Conservation (phyloP, 1,140 invertebrate genomes). For the Papilio dardanus region DNA sequence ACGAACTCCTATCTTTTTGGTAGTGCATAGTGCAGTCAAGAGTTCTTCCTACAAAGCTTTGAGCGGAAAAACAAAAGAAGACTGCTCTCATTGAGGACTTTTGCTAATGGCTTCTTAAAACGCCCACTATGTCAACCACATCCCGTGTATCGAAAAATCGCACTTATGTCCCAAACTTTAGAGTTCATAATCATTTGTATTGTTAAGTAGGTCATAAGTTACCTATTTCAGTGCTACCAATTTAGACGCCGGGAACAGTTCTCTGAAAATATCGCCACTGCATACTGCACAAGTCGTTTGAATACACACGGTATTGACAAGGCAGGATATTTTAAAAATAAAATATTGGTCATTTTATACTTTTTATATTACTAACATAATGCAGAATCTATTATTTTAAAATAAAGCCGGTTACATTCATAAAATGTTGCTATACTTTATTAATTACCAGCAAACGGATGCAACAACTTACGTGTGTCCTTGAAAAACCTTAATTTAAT, state of each 20-base stretch:
- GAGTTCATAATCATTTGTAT: conserved; percentile 47
- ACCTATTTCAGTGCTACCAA: conserved; percentile 67
- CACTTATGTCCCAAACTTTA: conserved; percentile 17
- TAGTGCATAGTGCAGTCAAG: neutral
- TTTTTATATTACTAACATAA: neutral
- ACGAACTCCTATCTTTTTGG: too few relatives aligned
- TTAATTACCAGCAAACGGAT: neutral
- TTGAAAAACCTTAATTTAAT: neutral
- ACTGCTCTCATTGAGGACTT: conserved; percentile 24
- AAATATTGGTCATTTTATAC: neutral
- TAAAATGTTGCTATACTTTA: neutral
- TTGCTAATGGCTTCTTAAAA: conserved; percentile 26
- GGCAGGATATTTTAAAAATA: conserved; percentile 28
- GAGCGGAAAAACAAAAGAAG: conserved; percentile 20
- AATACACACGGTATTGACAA: conserved; percentile 52
- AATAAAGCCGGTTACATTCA: too few relatives aligned
- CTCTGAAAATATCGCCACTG: conserved; percentile 71
- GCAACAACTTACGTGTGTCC: neutral
- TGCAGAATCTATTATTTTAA: too few relatives aligned
- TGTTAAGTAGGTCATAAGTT: conserved; percentile 71
- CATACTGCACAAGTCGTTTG: conserved; percentile 60
- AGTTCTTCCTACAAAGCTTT: conserved; percentile 10
- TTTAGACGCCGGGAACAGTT: conserved; percentile 64
- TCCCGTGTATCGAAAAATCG: neutral
- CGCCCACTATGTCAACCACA: neutral